Percentiles rank a stretch among this genome's conserved stretches.
Evolutionary conservation across 2,113 vertebrate genomes (phyloP).

Genomic region (Beaufortia kweichowensis): DNA sequence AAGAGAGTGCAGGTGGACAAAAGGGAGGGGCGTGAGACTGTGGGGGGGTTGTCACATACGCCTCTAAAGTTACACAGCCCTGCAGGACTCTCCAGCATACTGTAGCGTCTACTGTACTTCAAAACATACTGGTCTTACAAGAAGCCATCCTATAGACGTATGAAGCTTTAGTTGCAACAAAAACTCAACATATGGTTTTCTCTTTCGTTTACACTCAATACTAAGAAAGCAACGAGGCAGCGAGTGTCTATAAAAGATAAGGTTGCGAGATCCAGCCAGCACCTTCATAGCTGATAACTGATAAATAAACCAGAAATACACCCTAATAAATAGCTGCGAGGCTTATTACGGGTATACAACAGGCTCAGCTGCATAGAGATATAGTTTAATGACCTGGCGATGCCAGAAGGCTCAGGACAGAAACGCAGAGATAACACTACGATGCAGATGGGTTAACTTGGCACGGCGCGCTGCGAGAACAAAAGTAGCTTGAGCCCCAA

Average conservation of each 20-base stretch:
- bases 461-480: conserved; percentile 38
- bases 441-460: conserved; percentile 50
- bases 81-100: conserved; percentile 33
- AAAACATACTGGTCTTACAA: no score
- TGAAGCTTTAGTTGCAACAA: no score
- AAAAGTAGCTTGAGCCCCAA: conserved; percentile 46
- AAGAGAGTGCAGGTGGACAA: conserved; percentile 29
- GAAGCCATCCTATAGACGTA: no score
- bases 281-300: conserved; percentile 17
- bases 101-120: neutral
- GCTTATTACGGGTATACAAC: conserved; percentile 26
- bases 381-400: conserved; percentile 33
- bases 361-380: conserved; percentile 36
- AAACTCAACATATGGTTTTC: neutral
- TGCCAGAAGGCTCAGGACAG: conserved; percentile 30
- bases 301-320: conserved; percentile 38
- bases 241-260: neutral
- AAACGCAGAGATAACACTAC: conserved; percentile 37
- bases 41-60: conserved; percentile 32
- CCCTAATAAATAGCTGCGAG: conserved; percentile 26
- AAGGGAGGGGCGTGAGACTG: conserved; percentile 15
- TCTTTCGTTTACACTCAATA: neutral
- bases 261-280: neutral
- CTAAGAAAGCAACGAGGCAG: neutral
- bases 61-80: conserved; percentile 56